A percentile compares a stretch with the other conserved stretches of the same genome.
Evolutionary conservation across 23 tunicate species (phyloP).

Genomic region (Oikopleura albicans): DNA sequence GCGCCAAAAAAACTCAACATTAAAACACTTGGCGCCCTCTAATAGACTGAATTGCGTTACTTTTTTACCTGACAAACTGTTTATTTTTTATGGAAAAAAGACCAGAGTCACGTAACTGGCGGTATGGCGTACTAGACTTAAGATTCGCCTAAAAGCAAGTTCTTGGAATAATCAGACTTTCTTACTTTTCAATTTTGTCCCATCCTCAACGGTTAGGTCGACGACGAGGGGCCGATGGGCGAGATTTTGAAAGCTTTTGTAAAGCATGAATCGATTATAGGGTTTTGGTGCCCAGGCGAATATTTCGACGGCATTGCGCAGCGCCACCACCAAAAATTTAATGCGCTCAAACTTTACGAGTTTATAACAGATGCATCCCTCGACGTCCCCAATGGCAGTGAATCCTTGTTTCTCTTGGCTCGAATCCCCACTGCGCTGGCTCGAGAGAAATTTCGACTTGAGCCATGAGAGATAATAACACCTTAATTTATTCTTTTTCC

Average conservation of each 20-base stretch:
- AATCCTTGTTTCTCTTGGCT: not conserved
- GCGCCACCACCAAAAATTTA: conserved; percentile 14
- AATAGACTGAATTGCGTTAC: no score
- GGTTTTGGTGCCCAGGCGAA: conserved; percentile 19
- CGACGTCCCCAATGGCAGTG: conserved; percentile 9
- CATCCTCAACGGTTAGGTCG: conserved; percentile 17
- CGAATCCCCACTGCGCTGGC: no score
- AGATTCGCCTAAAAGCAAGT: no score
- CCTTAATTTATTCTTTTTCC: conserved; percentile 20
- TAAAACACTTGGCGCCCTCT: no score
- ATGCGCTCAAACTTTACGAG: conserved; percentile 17
- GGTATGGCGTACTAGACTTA: no score
- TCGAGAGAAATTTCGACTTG: not conserved
- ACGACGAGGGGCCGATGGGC: conserved; percentile 1
- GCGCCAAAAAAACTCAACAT: no score
- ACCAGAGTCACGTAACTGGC: no score
- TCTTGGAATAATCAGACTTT: no score
- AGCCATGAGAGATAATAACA: conserved; percentile 17
- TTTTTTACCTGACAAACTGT: no score
- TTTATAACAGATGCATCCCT: conserved; percentile 17
- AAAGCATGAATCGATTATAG: conserved; percentile 9
- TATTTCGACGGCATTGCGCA: conserved; percentile 12
- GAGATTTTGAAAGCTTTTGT: conserved; percentile 8
- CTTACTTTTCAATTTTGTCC: conserved; percentile 10
- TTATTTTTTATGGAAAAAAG: no score